Evolutionary conservation across 2,888 invertebrate genomes (phyloP), one percentile per base, ranked within the genome.

Genomic region (Melanchra persicariae): DNA sequence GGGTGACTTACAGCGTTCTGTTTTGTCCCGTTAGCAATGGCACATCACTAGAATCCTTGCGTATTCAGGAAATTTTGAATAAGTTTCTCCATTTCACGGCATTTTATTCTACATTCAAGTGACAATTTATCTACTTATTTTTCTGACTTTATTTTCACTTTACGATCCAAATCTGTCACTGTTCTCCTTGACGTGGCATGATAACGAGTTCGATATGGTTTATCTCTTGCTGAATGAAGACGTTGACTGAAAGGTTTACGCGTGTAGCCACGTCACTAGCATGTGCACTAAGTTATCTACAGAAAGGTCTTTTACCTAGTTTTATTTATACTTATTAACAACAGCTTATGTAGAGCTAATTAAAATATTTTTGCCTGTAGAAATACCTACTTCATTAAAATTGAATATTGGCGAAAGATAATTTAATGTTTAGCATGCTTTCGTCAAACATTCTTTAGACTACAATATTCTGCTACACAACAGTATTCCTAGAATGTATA

Each of bases 181-280:
- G 58, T 54, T 58, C 40, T 17, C 22, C 59, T 15, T 54, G n/a
- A 49, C 57, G 34, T 34, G 12, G 8, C 17, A 30, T 60, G 77
- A 77, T 81, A 71, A 61, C 52, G 54, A 57, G 19, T 40, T 34
- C 47, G 81, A 70, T 70, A 76, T 55, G 26, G 8, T 65, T 69
- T 65, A 76, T 76, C 77, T 63, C 7, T 10, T 10, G 15, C 24
- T 43, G 65, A 59, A 78, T 81, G 54, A 76, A 81, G 69, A 61
- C 70, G 34, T 74, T 37, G 64, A 62, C 69, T 67, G 65, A 74
- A 73, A 79, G 57, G 24, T 72, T 73, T 82, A 82, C 66, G n/a
- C 58, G 51, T 70, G 70, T 55, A 54, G 10, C 9, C 22, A 54
- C 24, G 43, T 65, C 49, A 75, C 43, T 49, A 49, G 17, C 24